Evolutionary conservation across 2,113 vertebrate genomes (phyloP).

Genomic region (Corynorhinus townsendii): DNA sequence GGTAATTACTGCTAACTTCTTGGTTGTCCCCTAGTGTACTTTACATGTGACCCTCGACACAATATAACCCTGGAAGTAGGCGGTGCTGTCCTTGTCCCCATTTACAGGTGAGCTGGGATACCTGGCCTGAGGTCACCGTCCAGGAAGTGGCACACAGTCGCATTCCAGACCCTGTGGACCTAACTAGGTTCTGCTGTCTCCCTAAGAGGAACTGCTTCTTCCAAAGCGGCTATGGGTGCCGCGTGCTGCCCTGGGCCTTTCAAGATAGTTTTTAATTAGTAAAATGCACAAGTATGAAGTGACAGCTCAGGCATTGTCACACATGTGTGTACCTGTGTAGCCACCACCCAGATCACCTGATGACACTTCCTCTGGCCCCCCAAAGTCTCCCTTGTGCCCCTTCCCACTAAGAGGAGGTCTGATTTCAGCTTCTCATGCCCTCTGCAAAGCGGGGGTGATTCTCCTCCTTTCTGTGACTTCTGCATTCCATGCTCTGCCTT

Average conservation of each 20-base stretch:
- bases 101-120: neutral
- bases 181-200: neutral
- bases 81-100: too few species aligned
- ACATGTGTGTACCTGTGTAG: neutral
- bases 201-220: neutral
- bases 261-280: neutral
- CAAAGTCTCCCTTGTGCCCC: neutral
- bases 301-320: neutral
- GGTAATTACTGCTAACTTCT: neutral
- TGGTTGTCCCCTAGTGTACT: neutral
- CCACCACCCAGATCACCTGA: neutral
- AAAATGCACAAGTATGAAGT: neutral
- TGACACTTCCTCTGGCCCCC: rapidly evolving
- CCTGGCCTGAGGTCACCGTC: too few species aligned
- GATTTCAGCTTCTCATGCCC: neutral
- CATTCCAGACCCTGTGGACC: neutral
- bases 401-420: neutral
- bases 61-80: neutral
- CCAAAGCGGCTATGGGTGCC: rapidly evolving
- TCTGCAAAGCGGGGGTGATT: neutral
- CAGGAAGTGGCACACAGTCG: neutral
- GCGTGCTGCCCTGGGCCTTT: neutral
- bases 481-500: neutral
- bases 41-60: neutral
- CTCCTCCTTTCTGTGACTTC: neutral